phyloP scores from a whole-genome alignment of 2,797 vertebrate genomes.

The Liasis olivaceus region DNA sequence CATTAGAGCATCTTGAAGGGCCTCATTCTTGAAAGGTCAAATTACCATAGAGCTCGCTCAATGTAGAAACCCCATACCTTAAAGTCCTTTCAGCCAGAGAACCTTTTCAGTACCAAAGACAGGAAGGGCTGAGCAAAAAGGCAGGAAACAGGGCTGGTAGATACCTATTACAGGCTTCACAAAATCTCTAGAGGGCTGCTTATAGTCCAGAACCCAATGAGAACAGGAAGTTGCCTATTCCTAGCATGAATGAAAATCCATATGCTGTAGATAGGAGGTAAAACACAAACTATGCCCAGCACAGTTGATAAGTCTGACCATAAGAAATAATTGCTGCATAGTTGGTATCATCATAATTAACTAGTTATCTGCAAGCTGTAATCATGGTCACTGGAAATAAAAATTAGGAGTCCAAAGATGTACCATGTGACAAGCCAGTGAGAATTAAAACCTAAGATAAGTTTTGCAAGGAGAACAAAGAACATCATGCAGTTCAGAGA shows the following conservation, averaged over 20 bases:
- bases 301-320: neutral
- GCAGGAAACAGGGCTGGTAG: neutral
- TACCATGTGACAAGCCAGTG: neutral
- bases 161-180: neutral
- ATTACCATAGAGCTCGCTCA: neutral
- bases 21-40: neutral
- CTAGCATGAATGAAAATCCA: neutral
- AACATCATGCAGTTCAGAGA: neutral
- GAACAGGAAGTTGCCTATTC: neutral
- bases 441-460: neutral
- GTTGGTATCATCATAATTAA: neutral
- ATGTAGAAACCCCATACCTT: neutral
- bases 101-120: neutral
- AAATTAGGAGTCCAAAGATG: neutral
- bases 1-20: neutral
- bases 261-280: neutral
- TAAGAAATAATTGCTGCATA: neutral
- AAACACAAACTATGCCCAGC: neutral
- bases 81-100: neutral
- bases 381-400: neutral
- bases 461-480: neutral
- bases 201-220: neutral
- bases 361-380: neutral
- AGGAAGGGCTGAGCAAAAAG: neutral
- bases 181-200: neutral